Evolutionary conservation across 2,888 invertebrate species (phyloP), one percentile per base, ranked within the genome.

Genomic region (Andrena marginata): DNA sequence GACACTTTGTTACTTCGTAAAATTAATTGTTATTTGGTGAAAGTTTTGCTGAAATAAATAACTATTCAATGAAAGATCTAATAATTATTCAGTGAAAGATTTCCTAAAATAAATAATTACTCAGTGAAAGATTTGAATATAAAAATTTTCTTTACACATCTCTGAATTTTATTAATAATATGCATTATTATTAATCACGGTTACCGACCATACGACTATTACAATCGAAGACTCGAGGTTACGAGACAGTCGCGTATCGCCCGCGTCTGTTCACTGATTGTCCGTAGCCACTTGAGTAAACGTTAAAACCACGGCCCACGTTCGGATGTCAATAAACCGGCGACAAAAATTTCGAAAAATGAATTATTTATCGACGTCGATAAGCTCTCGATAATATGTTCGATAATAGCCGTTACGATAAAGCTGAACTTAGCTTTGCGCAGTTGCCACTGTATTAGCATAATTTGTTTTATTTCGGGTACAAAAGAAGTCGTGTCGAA

Each of bases 231-330:
- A 54, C 35, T 51, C 51, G 42, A 29, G 35, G 35, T 64, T 42
- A 59, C 26, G 42, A 59, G 60, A 54, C 33, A 29, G 60, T 73
- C 68, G 69, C 35, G 6, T 59, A 48, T 26, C 70, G 23, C 8
- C 2, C 65, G 63, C 31, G 26, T 69, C 85, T 85, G 82, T 85
- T 72, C 77, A 48, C 16, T 70, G 56, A 80, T 80, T 81, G 65
- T 81, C 69, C 79, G 42, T 42, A 33, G 31, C 65, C 86, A 86
- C 84, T 85, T 86, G 86, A 76, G 64, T 56, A 85, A 85, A 86
- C 74, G 56, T 48, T 13, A 76, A 62, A 83, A 71, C 54, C 71
- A 6, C 49, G 62, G 33, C 31, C 35, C 35, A 78, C 56, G 70
- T 8, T 33, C n/a, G 63, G 54, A 42, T 74, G 64, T 56, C 48